phyloP scores from a whole-genome alignment of 2,888 invertebrate genomes.

The Drymonia ruficornis region DNA sequence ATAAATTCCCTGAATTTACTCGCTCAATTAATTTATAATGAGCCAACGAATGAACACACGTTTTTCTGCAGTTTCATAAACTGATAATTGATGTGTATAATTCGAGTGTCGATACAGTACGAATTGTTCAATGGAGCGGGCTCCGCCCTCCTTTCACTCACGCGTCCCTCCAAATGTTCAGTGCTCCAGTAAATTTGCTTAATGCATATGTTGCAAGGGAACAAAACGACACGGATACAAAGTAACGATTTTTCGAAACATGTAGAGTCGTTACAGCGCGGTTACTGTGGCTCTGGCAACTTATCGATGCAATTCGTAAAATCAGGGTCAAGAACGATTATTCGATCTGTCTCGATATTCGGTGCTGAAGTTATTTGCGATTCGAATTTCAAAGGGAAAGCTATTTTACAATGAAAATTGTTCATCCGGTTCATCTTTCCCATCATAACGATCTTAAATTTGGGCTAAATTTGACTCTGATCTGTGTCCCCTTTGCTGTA shows the following conservation, averaged over 20 bases:
- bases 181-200: slow-evolving; percentile 51
- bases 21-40: not conserved
- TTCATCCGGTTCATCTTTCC: too few species aligned
- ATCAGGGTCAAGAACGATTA: slow-evolving; percentile 10
- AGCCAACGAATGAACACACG: not conserved
- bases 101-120: slow-evolving; percentile 3
- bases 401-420: not conserved
- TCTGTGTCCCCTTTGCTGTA: too few species aligned
- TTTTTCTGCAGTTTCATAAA: not conserved
- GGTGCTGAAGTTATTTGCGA: not conserved
- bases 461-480: too few species aligned
- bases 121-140: slow-evolving; percentile 29
- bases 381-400: not conserved
- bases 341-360: not conserved
- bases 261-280: slow-evolving; percentile 5
- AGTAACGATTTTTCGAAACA: slow-evolving; percentile 35
- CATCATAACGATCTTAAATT: too few species aligned
- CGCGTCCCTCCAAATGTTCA: slow-evolving; percentile 42
- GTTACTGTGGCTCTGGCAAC: not conserved
- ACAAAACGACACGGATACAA: slow-evolving; percentile 53
- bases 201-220: slow-evolving; percentile 64
- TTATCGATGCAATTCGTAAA: slow-evolving; percentile 2
- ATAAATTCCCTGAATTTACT: not conserved
- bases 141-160: slow-evolving; percentile 62
- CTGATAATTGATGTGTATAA: slow-evolving; percentile 6